A percentile compares a stretch with the other conserved stretches of the same genome.
Evolutionary conservation across 1,140 invertebrate species (phyloP).

Genomic region (Neoseiulus cucumeris): DNA sequence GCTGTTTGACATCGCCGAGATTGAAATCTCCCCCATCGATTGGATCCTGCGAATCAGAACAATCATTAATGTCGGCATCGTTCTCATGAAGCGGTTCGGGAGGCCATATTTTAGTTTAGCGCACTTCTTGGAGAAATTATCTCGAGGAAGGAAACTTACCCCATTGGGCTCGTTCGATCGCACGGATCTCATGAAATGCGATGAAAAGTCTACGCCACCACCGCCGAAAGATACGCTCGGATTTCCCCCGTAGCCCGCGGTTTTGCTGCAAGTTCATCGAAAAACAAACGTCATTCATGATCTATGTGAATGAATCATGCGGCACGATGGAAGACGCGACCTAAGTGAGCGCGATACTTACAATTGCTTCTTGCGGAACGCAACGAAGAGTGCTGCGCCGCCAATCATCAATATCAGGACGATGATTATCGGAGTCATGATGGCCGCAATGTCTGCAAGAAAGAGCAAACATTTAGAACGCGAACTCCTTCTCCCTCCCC

Average conservation of each 20-base stretch:
- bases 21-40: constrained; percentile 50
- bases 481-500: constrained; percentile 16
- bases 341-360: constrained; percentile 21
- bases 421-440: constrained; percentile 58
- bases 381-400: constrained; percentile 48
- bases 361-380: constrained; percentile 47
- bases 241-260: constrained; percentile 46
- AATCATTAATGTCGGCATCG: too few species aligned
- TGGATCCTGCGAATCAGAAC: constrained; percentile 31
- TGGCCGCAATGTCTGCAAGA: constrained; percentile 37
- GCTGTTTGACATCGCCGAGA: constrained; percentile 47
- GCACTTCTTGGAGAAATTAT: not conserved
- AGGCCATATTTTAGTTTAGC: too few species aligned
- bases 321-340: not conserved
- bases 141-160: constrained; percentile 19
- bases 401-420: constrained; percentile 46
- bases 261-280: not conserved
- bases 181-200: constrained; percentile 20
- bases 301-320: not conserved
- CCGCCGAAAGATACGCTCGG: constrained; percentile 87
- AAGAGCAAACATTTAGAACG: not conserved
- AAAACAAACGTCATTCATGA: not conserved
- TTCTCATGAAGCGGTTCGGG: too few species aligned
- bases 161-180: constrained; percentile 17
- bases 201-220: constrained; percentile 66